Percentiles rank a stretch among this genome's conserved stretches.
Evolutionary conservation across 2,113 vertebrate species (phyloP).

Genomic region (Toxotes chatareus): DNA sequence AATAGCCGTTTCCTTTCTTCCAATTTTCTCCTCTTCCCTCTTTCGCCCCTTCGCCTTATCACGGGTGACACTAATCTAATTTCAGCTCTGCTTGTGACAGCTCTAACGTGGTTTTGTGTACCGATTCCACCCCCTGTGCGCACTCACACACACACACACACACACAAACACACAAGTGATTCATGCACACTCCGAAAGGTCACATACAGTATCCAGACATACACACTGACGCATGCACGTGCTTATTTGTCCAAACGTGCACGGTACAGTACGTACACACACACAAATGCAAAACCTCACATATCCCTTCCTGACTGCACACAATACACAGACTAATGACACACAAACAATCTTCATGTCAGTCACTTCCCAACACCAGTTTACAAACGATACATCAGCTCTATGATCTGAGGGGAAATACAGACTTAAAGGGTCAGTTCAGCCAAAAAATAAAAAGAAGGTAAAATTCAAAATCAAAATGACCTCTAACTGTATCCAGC

Average conservation of each 20-base stretch:
- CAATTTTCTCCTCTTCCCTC: conserved; percentile 81
- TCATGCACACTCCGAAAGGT: conserved; percentile 52
- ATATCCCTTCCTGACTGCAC: not conserved
- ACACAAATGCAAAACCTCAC: not conserved
- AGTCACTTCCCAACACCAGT: not conserved
- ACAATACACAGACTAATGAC: not conserved
- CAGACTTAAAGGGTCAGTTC: not conserved
- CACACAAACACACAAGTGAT: conserved; percentile 35
- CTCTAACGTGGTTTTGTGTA: conserved; percentile 79
- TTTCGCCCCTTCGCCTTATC: conserved; percentile 81
- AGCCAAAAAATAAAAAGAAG: not conserved
- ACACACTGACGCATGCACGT: not conserved
- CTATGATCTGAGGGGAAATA: not conserved
- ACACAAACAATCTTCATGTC: not conserved
- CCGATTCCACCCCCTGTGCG: conserved; percentile 53
- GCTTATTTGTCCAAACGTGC: not conserved
- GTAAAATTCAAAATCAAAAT: not conserved
- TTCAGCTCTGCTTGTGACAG: conserved; percentile 78
- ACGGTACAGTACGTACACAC: not conserved
- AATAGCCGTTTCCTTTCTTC: conserved; percentile 81
- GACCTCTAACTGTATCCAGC: not conserved
- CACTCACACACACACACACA: conserved; percentile 13
- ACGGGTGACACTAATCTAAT: conserved; percentile 85
- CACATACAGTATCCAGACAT: conserved; percentile 43
- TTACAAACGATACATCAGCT: not conserved